A percentile compares a stretch with the other conserved stretches of the same genome.
These are phyloP conservation scores for Tuta absoluta DNA, from an alignment of 2,888 invertebrate genomes.

Conservation along the genomic window DNA sequence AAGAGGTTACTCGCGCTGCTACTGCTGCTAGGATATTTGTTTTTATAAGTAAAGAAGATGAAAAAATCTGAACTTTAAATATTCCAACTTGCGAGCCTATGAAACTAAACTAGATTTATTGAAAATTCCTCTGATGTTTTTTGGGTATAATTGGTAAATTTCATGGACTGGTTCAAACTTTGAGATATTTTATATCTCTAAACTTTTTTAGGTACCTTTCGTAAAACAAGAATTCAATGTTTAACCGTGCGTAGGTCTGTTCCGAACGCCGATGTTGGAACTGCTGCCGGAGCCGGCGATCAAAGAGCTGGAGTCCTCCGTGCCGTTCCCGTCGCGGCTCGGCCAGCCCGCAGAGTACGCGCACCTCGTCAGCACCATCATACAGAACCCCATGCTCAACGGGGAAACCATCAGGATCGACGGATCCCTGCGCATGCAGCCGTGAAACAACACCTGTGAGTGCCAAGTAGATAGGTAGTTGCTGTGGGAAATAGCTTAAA, in stretches of 20 bases:
- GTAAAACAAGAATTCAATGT: neutral
- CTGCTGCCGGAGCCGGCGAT: slow-evolving; percentile 76
- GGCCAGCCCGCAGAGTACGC: slow-evolving; percentile 80
- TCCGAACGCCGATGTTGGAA: slow-evolving; percentile 79
- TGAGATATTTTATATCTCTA: too few relatives aligned
- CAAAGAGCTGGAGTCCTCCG: slow-evolving; percentile 64
- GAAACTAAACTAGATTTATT: too few relatives aligned
- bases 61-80: too few relatives aligned
- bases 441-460: slow-evolving; percentile 45
- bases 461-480: neutral
- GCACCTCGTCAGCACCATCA: slow-evolving; percentile 76
- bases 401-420: slow-evolving; percentile 82
- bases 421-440: slow-evolving; percentile 81
- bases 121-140: too few relatives aligned
- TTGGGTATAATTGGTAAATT: too few relatives aligned
- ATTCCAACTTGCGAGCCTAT: too few relatives aligned
- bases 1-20: too few relatives aligned
- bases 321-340: slow-evolving; percentile 80
- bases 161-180: too few relatives aligned
- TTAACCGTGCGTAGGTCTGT: slow-evolving; percentile 64
- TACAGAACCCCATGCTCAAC: slow-evolving; percentile 81
- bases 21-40: too few relatives aligned
- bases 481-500: too few relatives aligned
- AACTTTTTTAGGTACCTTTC: neutral
- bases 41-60: too few relatives aligned